Conservation (phyloP, 2,113 vertebrate genomes). For the Antechinus flavipes region DNA sequence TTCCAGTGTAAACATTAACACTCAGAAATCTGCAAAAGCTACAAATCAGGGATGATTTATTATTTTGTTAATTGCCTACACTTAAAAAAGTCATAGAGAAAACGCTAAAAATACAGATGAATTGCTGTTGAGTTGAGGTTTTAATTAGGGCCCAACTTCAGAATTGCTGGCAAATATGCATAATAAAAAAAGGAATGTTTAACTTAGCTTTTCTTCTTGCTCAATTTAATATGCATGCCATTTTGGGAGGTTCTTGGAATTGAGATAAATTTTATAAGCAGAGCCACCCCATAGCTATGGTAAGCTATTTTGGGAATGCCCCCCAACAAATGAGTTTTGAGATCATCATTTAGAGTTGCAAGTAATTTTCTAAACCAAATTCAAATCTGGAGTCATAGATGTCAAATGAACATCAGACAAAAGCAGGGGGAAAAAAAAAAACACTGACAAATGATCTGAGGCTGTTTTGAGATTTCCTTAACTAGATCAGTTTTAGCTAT, state of each 20-base stretch:
- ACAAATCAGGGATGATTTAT: background rate
- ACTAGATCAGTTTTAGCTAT: background rate
- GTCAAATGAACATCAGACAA: background rate
- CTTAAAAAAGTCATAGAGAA: background rate
- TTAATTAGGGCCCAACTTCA: background rate
- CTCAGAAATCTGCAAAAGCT: background rate
- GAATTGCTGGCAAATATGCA: background rate
- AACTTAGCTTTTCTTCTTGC: background rate
- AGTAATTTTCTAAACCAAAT: background rate
- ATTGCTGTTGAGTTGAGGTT: background rate
- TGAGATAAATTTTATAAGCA: background rate
- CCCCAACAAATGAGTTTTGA: background rate
- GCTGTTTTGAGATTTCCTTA: background rate
- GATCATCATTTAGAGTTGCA: background rate
- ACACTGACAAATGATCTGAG: background rate
- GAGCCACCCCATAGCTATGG: background rate
- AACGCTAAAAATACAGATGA: background rate
- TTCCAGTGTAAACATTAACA: background rate
- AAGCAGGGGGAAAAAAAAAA: no score
- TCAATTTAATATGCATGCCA: background rate
- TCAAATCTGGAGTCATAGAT: background rate
- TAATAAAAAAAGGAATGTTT: background rate
- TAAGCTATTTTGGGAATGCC: background rate
- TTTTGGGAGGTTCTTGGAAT: background rate
- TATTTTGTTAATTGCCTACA: background rate